Conservation (phyloP, 2,113 vertebrate genomes). For the Cryptotis parvus region DNA sequence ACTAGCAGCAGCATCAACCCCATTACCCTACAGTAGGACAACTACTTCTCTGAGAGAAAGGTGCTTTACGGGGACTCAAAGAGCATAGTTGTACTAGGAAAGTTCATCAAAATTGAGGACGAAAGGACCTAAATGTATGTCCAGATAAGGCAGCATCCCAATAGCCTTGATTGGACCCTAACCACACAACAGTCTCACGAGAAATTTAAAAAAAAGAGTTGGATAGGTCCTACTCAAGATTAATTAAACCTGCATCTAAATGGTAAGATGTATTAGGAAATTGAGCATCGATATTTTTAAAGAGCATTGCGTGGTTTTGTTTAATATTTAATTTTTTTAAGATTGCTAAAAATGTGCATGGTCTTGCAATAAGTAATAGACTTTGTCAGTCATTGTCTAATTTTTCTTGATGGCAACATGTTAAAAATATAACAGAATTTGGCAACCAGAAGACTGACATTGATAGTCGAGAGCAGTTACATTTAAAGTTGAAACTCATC, state of each 20-base stretch:
- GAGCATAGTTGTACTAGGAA: background rate
- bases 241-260: background rate
- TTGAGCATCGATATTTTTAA: background rate
- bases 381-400: background rate
- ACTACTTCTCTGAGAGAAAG: background rate
- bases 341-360: background rate
- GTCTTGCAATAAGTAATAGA: background rate
- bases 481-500: too few relatives aligned
- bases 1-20: background rate
- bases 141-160: background rate
- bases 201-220: background rate
- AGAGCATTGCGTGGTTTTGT: background rate
- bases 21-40: background rate
- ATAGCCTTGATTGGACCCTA: background rate
- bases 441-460: background rate
- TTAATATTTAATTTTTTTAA: slow-evolving; percentile 1
- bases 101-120: background rate
- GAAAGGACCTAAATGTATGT: background rate
- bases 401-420: background rate
- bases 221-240: background rate
- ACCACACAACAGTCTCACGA: background rate
- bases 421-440: background rate
- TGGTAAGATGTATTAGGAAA: background rate
- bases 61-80: background rate
- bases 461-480: background rate